Base-by-base conservation (phyloP, 2,888 invertebrate species). In the Himalopsyche tibetana region DNA sequence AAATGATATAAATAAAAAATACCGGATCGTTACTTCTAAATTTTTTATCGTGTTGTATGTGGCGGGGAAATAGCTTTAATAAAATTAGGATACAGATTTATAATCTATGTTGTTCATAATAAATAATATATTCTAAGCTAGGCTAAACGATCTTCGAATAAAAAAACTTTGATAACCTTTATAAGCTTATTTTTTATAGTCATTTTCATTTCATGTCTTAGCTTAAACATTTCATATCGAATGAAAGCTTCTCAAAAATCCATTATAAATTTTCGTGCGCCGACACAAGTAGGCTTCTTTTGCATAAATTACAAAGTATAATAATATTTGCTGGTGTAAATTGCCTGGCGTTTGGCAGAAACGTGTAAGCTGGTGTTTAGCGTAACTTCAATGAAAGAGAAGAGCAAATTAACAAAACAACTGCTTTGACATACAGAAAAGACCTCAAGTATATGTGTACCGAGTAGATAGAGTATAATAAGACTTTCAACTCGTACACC, bases 261-360 rank as follows among this genome's bases (percentile, higher is more conserved):
- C 74, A 74, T 74, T 74, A 74, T 74, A 74, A 74, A 74, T 36
- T 74, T 74, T 74, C 74, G 74, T 74, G 74, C 74, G 74, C 74
- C 12, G 38, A 74, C 74, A 74, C 74, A 12, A 74, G 74, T 74
- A 74, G 74, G 12, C 74, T 74, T 74, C 74, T 74, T 74, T 74
- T 74, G 74, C 74, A 74, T 74, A 74, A 74, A 74, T 74, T 74
- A 74, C 74, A 38, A 74, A 74, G 74, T 74, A 74, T 74, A 74
- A 74, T 74, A 74, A 74, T 74, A 74, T 74, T 74, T 74, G 74
- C 36, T 74, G 38, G 74, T 74, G 74, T 74, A 74, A 74, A 74
- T 74, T 74, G 74, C 74, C 74, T 74, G 74, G 74, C 74, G 74
- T 74, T 74, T 74, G 74, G 9, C 74, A 36, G 28, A 74, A 74